These are phyloP conservation scores for Cepaea hortensis DNA, from an alignment of 2,888 invertebrate species.

Conservation along the genomic window DNA sequence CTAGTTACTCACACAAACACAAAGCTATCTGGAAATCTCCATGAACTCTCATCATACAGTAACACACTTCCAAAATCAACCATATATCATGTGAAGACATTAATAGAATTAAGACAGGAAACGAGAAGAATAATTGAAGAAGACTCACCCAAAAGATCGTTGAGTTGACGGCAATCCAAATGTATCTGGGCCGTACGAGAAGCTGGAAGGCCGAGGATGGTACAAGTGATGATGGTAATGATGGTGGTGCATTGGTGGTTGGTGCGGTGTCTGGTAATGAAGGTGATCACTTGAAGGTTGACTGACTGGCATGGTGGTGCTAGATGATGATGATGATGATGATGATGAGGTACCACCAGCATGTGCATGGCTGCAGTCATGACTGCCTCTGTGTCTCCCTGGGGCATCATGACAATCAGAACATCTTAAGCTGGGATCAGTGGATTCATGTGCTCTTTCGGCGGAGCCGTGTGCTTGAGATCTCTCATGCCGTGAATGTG, in stretches of 20 bases:
- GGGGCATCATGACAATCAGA: neutral
- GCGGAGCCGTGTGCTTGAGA: neutral
- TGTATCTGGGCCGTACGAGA: neutral
- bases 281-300: constrained; percentile 5
- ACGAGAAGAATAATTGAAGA: neutral
- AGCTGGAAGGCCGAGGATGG: neutral
- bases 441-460: neutral
- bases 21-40: too few species aligned
- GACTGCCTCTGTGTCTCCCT: neutral
- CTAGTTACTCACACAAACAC: too few species aligned
- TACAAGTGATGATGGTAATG: constrained; percentile 22
- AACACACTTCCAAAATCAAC: too few species aligned
- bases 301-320: neutral
- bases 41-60: too few species aligned
- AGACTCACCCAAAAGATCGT: neutral
- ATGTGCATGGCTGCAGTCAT: neutral
- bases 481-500: constrained; percentile 13
- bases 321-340: neutral
- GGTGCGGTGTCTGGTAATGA: constrained; percentile 5
- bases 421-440: neutral
- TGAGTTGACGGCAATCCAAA: neutral
- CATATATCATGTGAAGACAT: too few species aligned
- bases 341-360: neutral
- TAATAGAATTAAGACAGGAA: too few species aligned
- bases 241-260: constrained; percentile 32